Conservation (phyloP, 2,113 vertebrate species). For the Colistium nudipinnis region DNA sequence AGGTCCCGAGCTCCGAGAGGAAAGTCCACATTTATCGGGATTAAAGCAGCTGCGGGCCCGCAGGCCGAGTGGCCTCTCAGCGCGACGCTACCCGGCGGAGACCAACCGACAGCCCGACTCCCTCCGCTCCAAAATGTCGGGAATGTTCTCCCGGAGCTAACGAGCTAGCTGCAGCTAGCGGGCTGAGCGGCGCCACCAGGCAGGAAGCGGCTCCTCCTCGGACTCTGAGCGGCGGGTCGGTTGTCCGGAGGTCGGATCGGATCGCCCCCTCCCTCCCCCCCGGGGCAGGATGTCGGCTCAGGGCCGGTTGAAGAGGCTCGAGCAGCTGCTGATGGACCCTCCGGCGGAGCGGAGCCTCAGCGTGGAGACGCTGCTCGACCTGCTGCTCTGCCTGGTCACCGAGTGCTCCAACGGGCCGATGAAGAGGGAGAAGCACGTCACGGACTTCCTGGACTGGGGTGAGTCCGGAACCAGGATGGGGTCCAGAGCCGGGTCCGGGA, state of each 20-base stretch:
- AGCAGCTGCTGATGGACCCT: slow-evolving; percentile 89
- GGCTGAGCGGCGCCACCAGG: slow-evolving; percentile 42
- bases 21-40: slow-evolving; percentile 76
- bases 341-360: slow-evolving; percentile 85
- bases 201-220: slow-evolving; percentile 46
- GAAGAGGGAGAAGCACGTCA: slow-evolving; percentile 92
- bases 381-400: slow-evolving; percentile 89
- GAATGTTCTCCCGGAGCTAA: slow-evolving; percentile 73
- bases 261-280: too few relatives aligned
- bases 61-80: slow-evolving; percentile 28
- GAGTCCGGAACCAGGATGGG: slow-evolving; percentile 70
- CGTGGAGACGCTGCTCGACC: slow-evolving; percentile 94
- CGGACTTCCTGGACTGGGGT: slow-evolving; percentile 97
- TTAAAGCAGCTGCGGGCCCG: slow-evolving; percentile 62
- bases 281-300: slow-evolving; percentile 87
- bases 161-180: slow-evolving; percentile 69
- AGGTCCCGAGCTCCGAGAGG: slow-evolving; percentile 63
- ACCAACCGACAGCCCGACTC: slow-evolving; percentile 13
- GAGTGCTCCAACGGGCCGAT: slow-evolving; percentile 89
- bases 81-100: slow-evolving; percentile 22
- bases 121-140: slow-evolving; percentile 70
- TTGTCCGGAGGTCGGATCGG: neutral
- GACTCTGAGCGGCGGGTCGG: slow-evolving; percentile 5
- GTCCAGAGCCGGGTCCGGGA: neutral
- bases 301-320: slow-evolving; percentile 94